Percentiles rank a stretch among this genome's conserved stretches.
phyloP scores from a whole-genome alignment of 2,113 vertebrate species.

The Urocynchramus pylzowi region DNA sequence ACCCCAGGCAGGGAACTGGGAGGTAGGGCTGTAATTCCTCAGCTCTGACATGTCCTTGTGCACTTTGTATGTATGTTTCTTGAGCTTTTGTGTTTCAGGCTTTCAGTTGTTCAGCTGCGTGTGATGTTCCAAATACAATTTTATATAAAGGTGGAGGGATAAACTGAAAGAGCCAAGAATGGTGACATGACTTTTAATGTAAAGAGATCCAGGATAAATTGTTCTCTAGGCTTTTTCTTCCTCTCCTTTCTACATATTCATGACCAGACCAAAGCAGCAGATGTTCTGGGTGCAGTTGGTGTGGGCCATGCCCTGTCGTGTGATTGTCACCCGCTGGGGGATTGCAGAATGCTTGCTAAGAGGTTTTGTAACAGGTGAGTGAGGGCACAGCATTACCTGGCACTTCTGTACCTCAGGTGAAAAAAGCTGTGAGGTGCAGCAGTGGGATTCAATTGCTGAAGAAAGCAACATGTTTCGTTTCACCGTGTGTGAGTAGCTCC shows the following conservation, averaged over 20 bases:
- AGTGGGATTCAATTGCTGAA: not conserved
- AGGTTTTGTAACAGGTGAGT: not conserved
- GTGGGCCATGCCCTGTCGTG: not conserved
- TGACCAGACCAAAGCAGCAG: not conserved
- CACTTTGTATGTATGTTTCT: not conserved
- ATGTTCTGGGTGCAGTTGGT: not conserved
- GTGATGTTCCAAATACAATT: not conserved
- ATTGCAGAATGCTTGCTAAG: not conserved
- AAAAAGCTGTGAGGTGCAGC: not conserved
- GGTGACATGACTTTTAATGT: not conserved
- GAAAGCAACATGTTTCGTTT: not conserved
- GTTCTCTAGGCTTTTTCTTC: not conserved
- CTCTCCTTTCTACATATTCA: not conserved
- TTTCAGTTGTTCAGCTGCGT: not conserved
- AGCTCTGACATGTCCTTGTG: rapidly evolving
- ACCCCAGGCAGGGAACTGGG: not conserved
- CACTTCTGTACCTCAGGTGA: not conserved
- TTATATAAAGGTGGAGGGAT: not conserved
- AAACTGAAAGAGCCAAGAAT: not conserved
- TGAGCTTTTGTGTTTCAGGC: not conserved
- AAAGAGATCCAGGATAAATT: not conserved
- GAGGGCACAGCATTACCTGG: not conserved
- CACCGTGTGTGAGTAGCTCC: not conserved
- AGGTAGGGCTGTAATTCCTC: not conserved
- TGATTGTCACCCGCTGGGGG: not conserved